Evolutionary conservation across 2,113 vertebrate species (phyloP), one percentile per base, ranked within the genome.

Genomic region (Theropithecus gelada): DNA sequence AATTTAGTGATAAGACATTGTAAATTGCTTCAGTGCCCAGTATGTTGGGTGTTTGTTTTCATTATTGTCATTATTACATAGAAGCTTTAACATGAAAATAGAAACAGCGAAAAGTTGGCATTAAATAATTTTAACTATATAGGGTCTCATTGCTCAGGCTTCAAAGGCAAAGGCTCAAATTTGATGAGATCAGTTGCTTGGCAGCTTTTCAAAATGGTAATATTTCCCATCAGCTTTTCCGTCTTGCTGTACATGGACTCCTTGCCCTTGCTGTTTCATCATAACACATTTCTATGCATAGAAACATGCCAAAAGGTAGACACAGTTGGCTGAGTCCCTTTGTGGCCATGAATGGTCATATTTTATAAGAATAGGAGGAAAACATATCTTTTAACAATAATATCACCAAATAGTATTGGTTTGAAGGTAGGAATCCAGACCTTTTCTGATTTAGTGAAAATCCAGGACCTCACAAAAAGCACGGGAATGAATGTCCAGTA

Each of bases 71-170:
- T 95, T 92, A 52, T 92, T 87, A 81, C 22, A 57, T 80, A 59
- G 64, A 97, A 94, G 43, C 38, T 59, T 91, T 68, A 82, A 76
- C 92, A 11, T 85, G 27, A 94, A 96, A 90, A 43, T 84, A 76
- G 45, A 73, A 96, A 85, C 11, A 6, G 10, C 3, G 30, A 8
- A 82, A 88, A 80, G n/a, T 64, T 61, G 59, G 18, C 64, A 79
- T 94, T 97, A 89, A 93, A 93, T 97, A n/a, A 80, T 52, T 81
- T 92, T 76, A 95, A 90, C 52, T 85, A 11, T 91, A 84, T 92
- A 32, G 61, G n/a, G 25, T 96, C 32, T 88, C 43, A 90, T 84
- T 78, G 57, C 76, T 95, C 52, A 83, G 80, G 3, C 45, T 91
- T 96, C 94, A 94, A 91, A 97, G 48, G 66, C 61, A 93, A 35